Conservation (phyloP, 2,797 vertebrate genomes). For the Lerista edwardsae region DNA sequence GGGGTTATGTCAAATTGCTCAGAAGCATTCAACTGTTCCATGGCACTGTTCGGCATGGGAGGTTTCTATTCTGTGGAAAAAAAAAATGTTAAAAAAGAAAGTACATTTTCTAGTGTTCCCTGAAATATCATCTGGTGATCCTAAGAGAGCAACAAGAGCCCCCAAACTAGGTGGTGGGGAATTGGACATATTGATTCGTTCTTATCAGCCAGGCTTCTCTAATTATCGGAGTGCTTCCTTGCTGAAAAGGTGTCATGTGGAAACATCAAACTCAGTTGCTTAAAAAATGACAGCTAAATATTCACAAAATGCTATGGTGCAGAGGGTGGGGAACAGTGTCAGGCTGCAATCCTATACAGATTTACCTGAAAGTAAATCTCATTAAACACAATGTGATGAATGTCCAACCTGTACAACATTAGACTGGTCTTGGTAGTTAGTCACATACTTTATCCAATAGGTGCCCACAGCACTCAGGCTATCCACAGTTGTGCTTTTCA, state of each 20-base stretch:
- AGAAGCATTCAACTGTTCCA: neutral
- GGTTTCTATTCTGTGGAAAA: neutral
- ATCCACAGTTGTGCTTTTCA: neutral
- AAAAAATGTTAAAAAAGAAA: neutral
- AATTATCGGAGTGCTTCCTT: neutral
- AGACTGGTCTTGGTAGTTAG: neutral
- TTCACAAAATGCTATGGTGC: neutral
- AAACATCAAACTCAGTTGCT: neutral
- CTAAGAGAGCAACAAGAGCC: neutral
- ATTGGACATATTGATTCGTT: neutral
- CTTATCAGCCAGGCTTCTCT: neutral
- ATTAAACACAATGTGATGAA: too few species aligned
- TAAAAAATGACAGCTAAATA: neutral
- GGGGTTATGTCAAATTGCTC: neutral
- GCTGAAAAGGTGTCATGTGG: neutral
- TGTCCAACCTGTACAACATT: too few species aligned
- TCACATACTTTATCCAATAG: neutral
- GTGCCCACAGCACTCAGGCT: too few species aligned
- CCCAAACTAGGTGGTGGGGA: neutral
- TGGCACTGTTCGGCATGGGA: neutral
- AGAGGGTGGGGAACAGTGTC: accelerated
- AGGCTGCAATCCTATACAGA: neutral
- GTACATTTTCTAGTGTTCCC: neutral
- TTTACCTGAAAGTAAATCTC: too few species aligned
- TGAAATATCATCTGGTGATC: neutral